Conservation (phyloP, 2,797 vertebrate genomes). For the Molossus alvarezi region DNA sequence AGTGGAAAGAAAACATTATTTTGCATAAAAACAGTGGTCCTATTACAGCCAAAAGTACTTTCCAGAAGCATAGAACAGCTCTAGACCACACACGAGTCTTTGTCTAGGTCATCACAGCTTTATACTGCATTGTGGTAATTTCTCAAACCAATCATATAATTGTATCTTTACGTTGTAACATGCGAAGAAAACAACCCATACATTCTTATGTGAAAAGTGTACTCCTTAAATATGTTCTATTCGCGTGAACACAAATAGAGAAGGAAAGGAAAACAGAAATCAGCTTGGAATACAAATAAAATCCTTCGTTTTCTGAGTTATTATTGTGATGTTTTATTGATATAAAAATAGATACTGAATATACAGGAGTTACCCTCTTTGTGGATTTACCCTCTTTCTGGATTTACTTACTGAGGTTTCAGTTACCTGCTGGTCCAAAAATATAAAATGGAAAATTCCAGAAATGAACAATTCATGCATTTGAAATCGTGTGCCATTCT, state of each 20-base stretch:
- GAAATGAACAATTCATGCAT: background rate
- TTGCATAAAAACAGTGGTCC: background rate
- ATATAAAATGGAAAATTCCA: background rate
- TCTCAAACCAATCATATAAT: background rate
- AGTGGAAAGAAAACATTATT: conserved; percentile 21
- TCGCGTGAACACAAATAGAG: background rate
- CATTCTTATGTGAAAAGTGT: background rate
- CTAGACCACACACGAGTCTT: background rate
- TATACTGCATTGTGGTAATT: background rate
- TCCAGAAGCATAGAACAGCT: background rate
- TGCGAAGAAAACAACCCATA: background rate
- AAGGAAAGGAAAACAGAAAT: background rate
- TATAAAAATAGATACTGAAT: background rate
- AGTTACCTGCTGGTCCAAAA: background rate
- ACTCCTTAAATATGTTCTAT: background rate
- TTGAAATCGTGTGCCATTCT: background rate
- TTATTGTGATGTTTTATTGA: background rate
- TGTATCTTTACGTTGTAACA: background rate
- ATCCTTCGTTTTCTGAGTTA: background rate
- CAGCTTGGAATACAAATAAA: background rate
- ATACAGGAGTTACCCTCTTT: background rate
- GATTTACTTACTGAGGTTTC: background rate
- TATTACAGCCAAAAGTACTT: background rate
- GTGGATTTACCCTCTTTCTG: background rate
- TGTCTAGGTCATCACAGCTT: background rate